Base-by-base conservation (phyloP, 2,797 vertebrate genomes). In the Ctenochaetus hawaiiensis region DNA sequence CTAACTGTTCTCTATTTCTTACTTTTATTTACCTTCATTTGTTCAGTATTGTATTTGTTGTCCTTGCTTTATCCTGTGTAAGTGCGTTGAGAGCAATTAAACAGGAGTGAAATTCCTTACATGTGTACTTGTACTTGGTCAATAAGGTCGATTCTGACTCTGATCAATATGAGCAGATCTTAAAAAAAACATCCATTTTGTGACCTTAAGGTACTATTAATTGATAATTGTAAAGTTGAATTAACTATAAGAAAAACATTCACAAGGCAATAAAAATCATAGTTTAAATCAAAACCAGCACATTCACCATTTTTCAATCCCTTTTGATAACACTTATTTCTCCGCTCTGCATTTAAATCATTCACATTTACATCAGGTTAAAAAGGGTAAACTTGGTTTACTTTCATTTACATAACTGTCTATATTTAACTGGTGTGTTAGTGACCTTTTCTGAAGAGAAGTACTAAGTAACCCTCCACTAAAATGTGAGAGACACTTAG, bases 401-500 rank as follows among this genome's bases (percentile, higher is more conserved):
- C 54, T 48, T 72, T 39, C 18, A 61, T 53, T 9, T 63, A 45
- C 20, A 74, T 41, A 77, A 22, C 45, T 56, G 39, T 60, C 66
- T 69, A 45, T 63, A 58, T 78, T 17, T 23, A 79, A 76, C 62
- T 66, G 22, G 1, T 18, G 49, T 74, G 49, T 70, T 78, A 74
- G 72, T 78, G 34, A 41, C 39, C 26, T 37, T 53, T 59, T 67
- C 63, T 67, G 37, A 64, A 52, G 44, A 59, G 57, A 45, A 66
- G 20, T 5, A 47, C 59, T 23, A 45, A n/a, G 23, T 34, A 45
- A 57, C 26, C 70, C 57, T n/a, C 14, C 49, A 67, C 63, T 65
- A 71, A 72, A 86, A 85, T 47, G 14, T 47, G 17, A 77, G 30
- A 70, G 34, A 57, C 49, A 58, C 61, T 78, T 66, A 16, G 23